Evolutionary conservation across 2,888 invertebrate species (phyloP).

Genomic region (Cheilosia variabilis): DNA sequence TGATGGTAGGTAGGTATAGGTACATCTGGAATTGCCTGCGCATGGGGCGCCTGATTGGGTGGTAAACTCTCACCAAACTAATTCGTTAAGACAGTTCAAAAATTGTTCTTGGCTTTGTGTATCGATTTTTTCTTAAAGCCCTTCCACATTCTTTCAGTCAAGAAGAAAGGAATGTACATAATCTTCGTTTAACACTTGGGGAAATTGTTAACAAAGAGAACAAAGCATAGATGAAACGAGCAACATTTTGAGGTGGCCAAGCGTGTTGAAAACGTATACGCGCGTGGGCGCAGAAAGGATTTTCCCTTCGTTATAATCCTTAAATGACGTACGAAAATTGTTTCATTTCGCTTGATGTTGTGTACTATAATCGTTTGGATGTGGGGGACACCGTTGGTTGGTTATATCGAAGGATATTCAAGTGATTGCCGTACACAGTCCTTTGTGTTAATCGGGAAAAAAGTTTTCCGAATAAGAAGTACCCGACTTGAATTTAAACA

Average conservation of each 20-base stretch:
- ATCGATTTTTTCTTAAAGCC: conserved; percentile 38
- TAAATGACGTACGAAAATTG: conserved; percentile 29
- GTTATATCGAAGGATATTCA: background rate
- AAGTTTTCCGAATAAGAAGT: too few relatives aligned
- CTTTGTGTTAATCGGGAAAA: too few relatives aligned
- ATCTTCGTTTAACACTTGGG: conserved; percentile 31
- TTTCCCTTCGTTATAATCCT: conserved; percentile 40
- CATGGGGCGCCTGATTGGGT: background rate
- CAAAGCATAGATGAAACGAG: conserved; percentile 7
- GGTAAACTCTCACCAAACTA: conserved; percentile 23
- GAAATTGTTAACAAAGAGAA: conserved; percentile 18
- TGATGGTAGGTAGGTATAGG: background rate
- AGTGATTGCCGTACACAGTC: background rate
- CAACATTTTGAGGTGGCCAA: conserved; percentile 27
- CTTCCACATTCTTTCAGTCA: background rate
- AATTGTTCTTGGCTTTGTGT: conserved; percentile 29
- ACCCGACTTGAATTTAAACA: too few relatives aligned
- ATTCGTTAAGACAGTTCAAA: conserved; percentile 52
- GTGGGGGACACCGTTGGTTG: background rate
- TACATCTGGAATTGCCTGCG: background rate
- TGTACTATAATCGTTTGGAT: background rate
- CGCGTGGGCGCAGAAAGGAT: conserved; percentile 33
- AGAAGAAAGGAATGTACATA: conserved; percentile 3
- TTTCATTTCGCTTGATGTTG: conserved; percentile 12
- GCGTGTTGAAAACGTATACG: conserved; percentile 18